Percentiles rank a stretch among this genome's conserved stretches.
These are phyloP conservation scores for Anarhynchus alexandrinus DNA, from an alignment of 2,113 vertebrate genomes.

Conservation along the genomic window DNA sequence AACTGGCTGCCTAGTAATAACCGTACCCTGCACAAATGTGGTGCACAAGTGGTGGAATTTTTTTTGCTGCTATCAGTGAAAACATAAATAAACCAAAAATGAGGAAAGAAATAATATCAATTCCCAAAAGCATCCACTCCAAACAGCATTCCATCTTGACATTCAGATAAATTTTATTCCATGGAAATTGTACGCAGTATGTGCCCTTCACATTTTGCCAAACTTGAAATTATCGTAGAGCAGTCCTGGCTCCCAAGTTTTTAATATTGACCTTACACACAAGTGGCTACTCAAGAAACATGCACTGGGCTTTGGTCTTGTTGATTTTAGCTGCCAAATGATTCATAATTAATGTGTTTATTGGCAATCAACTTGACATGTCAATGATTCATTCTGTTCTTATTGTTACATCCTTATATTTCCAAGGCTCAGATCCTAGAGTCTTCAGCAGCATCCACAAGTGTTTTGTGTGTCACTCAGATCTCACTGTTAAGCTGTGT, in stretches of 20 bases:
- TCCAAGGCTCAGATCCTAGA: not conserved
- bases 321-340: not conserved
- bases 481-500: not conserved
- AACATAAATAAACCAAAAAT: not conserved
- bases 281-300: not conserved
- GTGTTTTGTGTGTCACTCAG: not conserved
- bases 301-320: not conserved
- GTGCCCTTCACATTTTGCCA: not conserved
- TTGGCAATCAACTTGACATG: not conserved
- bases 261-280: not conserved
- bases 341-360: not conserved
- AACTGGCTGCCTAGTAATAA: not conserved
- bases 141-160: not conserved
- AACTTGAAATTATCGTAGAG: not conserved
- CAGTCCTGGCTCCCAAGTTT: not conserved
- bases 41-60: not conserved
- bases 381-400: not conserved
- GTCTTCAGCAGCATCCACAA: not conserved
- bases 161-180: not conserved
- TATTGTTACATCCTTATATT: not conserved
- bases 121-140: not conserved
- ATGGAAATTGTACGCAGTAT: not conserved
- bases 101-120: not conserved
- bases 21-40: not conserved
- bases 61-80: not conserved